Percentiles rank a stretch among this genome's conserved stretches.
phyloP scores from a whole-genome alignment of 2,888 invertebrate species.

The Hirudinaria manillensis region DNA sequence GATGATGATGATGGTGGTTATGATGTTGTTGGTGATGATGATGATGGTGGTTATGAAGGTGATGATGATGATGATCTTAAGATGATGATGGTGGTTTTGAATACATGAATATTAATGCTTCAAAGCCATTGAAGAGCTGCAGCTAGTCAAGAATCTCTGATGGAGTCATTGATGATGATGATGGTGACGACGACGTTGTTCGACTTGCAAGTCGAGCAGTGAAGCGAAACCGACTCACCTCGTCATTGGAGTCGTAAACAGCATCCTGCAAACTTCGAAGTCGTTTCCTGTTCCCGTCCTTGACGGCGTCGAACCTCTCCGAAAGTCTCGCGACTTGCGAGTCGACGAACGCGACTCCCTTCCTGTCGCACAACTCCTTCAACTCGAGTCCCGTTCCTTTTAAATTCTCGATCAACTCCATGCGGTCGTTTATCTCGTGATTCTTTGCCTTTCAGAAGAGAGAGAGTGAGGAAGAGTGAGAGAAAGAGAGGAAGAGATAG shows the following conservation, averaged over 20 bases:
- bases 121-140: too few relatives aligned
- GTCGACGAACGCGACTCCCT: neutral
- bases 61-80: too few relatives aligned
- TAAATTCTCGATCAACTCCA: neutral
- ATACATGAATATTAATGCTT: too few relatives aligned
- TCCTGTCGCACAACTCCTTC: neutral
- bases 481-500: neutral
- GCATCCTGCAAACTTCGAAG: neutral
- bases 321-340: neutral
- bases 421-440: neutral
- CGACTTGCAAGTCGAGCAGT: too few relatives aligned
- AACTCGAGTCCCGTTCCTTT: neutral
- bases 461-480: neutral
- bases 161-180: too few relatives aligned
- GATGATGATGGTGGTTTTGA: too few relatives aligned
- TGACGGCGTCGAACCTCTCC: neutral
- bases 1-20: neutral
- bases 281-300: neutral
- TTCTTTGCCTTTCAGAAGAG: conserved; percentile 5
- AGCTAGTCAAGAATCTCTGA: too few relatives aligned
- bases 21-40: too few relatives aligned
- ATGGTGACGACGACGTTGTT: too few relatives aligned
- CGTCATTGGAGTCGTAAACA: conserved; percentile 1
- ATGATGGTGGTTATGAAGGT: neutral
- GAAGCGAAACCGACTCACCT: neutral